A percentile compares a stretch with the other conserved stretches of the same genome.
Conservation (phyloP, 2,113 vertebrate genomes). For the Ptilorrhoa leucosticta region DNA sequence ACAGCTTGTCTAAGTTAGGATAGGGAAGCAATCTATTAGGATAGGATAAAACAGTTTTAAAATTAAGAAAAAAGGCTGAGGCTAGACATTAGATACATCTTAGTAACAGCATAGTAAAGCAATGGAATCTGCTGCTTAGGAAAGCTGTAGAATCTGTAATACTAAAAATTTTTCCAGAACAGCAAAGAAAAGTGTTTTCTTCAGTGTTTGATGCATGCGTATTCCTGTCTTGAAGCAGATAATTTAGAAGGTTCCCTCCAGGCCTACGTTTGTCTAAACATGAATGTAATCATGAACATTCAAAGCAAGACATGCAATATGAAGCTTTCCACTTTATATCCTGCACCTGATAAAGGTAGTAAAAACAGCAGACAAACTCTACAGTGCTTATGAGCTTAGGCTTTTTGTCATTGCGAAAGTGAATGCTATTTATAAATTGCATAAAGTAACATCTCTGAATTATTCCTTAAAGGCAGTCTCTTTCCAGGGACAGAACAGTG, state of each 20-base stretch:
- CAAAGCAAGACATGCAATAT: rapidly evolving
- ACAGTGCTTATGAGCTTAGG: not conserved
- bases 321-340: not conserved
- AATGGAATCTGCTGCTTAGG: not conserved
- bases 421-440: not conserved
- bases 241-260: not conserved
- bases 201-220: rapidly evolving
- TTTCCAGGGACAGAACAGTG: not conserved
- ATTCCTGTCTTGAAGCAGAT: not conserved
- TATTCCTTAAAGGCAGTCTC: not conserved
- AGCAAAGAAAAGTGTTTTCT: not conserved
- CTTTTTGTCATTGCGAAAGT: not conserved
- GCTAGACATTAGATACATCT: not conserved
- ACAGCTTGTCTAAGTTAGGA: not conserved
- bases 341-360: not conserved
- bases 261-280: not conserved
- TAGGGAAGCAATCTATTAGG: not conserved
- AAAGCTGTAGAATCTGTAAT: not conserved
- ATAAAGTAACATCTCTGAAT: not conserved
- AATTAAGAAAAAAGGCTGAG: not conserved
- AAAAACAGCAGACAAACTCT: not conserved
- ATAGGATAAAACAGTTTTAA: not conserved
- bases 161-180: not conserved
- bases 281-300: not conserved
- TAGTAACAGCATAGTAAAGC: not conserved